Conservation (phyloP, 2,797 vertebrate species). For the Chaetophractus vellerosus region DNA sequence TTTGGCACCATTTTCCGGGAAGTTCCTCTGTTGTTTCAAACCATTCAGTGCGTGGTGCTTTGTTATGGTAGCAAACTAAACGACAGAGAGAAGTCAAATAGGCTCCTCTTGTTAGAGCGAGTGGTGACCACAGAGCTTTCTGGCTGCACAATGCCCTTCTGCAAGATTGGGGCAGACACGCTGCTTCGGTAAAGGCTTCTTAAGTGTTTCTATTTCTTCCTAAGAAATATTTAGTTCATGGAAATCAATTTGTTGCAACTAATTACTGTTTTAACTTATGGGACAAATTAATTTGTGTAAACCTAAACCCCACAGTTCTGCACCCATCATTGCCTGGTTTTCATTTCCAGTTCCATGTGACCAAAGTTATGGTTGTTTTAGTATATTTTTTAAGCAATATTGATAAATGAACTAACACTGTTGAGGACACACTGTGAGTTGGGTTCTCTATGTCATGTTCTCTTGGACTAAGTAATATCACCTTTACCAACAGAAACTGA, state of each 20-base stretch:
- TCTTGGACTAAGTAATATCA: background rate
- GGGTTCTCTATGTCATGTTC: background rate
- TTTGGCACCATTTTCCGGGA: too few relatives aligned
- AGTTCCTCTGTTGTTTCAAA: too few relatives aligned
- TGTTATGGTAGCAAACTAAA: too few relatives aligned
- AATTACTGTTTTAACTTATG: conserved; percentile 17
- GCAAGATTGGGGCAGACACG: background rate
- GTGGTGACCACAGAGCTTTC: background rate
- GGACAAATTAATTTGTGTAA: conserved; percentile 13
- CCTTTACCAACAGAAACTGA: conserved; percentile 36
- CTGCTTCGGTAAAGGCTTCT: background rate
- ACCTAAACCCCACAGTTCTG: background rate
- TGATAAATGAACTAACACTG: conserved; percentile 23
- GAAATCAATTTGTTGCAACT: background rate
- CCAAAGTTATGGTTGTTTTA: conserved; percentile 32
- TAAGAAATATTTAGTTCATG: conserved; percentile 32
- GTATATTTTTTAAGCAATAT: conserved; percentile 1
- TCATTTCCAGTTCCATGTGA: background rate
- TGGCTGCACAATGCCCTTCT: background rate
- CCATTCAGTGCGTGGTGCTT: too few relatives aligned
- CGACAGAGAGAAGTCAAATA: background rate
- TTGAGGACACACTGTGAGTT: background rate
- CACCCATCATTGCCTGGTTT: background rate
- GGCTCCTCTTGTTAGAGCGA: background rate
- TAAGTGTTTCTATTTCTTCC: conserved; percentile 19